Conservation (phyloP, 2,113 vertebrate genomes). For the Hemibates koningsi region DNA sequence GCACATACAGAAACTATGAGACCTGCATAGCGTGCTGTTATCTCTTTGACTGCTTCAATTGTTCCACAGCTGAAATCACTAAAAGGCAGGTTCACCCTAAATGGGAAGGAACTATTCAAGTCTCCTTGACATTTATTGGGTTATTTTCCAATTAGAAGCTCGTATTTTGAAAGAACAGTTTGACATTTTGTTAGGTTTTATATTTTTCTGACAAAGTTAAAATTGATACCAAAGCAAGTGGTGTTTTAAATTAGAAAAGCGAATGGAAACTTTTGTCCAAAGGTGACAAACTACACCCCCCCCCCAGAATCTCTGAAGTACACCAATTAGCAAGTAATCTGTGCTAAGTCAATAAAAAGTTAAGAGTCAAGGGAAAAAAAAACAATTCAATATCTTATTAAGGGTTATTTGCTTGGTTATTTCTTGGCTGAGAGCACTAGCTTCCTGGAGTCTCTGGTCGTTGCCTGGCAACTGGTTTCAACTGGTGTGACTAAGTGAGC, state of each 20-base stretch:
- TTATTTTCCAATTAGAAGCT: background rate
- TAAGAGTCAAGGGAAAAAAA: background rate
- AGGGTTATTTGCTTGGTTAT: background rate
- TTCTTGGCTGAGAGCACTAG: background rate
- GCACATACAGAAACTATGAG: conserved; percentile 47
- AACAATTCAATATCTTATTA: background rate
- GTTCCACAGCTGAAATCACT: conserved; percentile 41
- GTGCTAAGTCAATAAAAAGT: background rate
- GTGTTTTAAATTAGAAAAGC: background rate
- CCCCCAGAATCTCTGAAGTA: background rate
- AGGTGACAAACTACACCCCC: background rate
- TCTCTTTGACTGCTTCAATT: conserved; percentile 43
- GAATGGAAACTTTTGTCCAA: background rate
- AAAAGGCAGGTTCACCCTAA: background rate
- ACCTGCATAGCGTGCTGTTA: conserved; percentile 37
- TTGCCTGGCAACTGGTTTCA: background rate
- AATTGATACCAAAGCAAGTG: background rate
- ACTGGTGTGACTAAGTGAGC: background rate
- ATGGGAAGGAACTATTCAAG: background rate
- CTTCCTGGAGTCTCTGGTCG: background rate
- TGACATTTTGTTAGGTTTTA: background rate
- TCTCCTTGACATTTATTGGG: background rate
- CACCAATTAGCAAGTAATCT: background rate
- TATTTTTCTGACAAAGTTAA: background rate
- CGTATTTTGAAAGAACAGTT: background rate